A percentile compares a stretch with the other conserved stretches of the same genome.
phyloP scores from a whole-genome alignment of 2,888 invertebrate genomes.

The Falcaria lacertinaria region DNA sequence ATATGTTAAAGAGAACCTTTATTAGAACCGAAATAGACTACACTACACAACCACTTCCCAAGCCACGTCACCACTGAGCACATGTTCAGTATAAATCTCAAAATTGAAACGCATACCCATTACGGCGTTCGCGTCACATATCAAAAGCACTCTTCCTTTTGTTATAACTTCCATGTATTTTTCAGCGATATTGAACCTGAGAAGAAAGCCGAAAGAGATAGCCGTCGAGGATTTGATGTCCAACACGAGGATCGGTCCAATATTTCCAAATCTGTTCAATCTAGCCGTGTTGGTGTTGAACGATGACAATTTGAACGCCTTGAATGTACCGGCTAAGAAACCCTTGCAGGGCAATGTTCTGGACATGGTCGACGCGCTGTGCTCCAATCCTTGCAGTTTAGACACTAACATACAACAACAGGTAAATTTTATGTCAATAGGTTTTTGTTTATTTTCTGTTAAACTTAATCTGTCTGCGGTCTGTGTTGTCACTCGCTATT shows the following conservation, averaged over 20 bases:
- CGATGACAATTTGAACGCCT: conserved; percentile 74
- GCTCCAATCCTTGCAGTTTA: conserved; percentile 77
- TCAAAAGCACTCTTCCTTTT: neutral
- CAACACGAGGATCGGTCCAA: conserved; percentile 80
- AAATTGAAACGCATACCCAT: no score
- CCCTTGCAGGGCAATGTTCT: conserved; percentile 69
- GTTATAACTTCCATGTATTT: conserved; percentile 6
- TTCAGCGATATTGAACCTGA: conserved; percentile 74
- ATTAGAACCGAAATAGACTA: no score
- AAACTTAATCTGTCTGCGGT: no score
- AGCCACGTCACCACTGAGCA: no score
- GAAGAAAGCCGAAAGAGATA: conserved; percentile 68
- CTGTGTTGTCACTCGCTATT: no score
- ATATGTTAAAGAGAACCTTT: no score
- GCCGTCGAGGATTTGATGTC: conserved; percentile 78
- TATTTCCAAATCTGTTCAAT: conserved; percentile 81
- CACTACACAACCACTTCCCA: no score
- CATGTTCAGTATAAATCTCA: no score
- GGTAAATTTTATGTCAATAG: no score
- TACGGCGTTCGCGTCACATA: no score
- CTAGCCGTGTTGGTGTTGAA: conserved; percentile 79
- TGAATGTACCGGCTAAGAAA: conserved; percentile 70
- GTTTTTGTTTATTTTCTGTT: no score
- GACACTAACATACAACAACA: conserved; percentile 80
- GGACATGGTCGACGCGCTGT: conserved; percentile 79